Conservation (phyloP, 2,113 vertebrate species). For the Picathartes gymnocephalus region DNA sequence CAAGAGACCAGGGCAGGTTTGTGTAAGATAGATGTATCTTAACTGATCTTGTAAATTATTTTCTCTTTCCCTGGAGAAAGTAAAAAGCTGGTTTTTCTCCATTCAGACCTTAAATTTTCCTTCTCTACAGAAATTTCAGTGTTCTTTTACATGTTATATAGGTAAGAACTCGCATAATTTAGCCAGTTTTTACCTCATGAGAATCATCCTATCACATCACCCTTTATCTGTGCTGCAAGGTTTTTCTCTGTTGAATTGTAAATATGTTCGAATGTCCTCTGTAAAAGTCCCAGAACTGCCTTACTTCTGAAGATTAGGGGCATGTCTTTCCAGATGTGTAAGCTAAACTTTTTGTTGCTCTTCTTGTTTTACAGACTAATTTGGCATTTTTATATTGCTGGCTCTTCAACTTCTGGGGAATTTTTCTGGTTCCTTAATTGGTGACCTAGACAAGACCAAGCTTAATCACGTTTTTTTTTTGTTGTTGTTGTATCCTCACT, state of each 20-base stretch:
- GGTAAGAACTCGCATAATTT: neutral
- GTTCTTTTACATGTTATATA: neutral
- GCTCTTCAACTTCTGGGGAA: neutral
- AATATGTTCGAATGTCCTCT: neutral
- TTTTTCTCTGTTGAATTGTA: neutral
- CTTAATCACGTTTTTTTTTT: neutral
- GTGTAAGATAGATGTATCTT: neutral
- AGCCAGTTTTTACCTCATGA: neutral
- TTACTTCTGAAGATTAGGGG: neutral
- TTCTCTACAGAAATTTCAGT: neutral
- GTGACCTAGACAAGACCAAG: neutral
- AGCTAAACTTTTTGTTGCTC: neutral
- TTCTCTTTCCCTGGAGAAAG: neutral
- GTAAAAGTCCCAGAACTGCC: neutral
- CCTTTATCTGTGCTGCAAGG: neutral
- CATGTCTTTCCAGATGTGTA: neutral
- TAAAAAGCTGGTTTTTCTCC: neutral
- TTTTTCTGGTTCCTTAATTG: neutral
- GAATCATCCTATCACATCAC: neutral
- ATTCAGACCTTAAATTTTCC: neutral
- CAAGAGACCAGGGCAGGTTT: neutral
- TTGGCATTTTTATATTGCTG: neutral
- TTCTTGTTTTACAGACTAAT: neutral
- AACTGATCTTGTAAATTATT: neutral
- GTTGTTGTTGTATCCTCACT: neutral